Conservation (phyloP, 2,888 invertebrate species). For the Drosophila nr. perissopoda region DNA sequence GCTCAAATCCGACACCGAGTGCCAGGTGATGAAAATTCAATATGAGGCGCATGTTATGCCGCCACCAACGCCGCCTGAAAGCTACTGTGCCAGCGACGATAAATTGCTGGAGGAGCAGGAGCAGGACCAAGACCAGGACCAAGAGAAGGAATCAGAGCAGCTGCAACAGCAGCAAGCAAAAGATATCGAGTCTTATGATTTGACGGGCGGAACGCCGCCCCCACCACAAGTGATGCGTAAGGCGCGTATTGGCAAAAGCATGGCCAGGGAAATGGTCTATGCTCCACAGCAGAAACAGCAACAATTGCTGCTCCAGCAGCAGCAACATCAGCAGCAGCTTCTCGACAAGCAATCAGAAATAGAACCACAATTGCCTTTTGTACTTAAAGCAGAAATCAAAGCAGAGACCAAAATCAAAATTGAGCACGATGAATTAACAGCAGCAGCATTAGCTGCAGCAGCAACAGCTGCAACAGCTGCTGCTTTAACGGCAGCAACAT, state of each 20-base stretch:
- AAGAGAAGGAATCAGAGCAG: conserved; percentile 59
- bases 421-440: conserved; percentile 75
- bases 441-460: conserved; percentile 31
- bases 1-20: conserved; percentile 70
- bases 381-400: conserved; percentile 84
- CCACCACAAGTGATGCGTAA: conserved; percentile 84
- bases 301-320: conserved; percentile 37
- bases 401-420: conserved; percentile 84
- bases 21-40: conserved; percentile 78
- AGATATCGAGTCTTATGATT: conserved; percentile 79
- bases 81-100: conserved; percentile 81
- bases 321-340: conserved; percentile 28
- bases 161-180: conserved; percentile 36
- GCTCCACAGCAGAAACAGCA: conserved; percentile 70
- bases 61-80: conserved; percentile 83
- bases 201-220: conserved; percentile 87
- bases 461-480: conserved; percentile 6
- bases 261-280: conserved; percentile 87
- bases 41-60: conserved; percentile 84
- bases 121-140: conserved; percentile 71
- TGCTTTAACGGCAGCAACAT: conserved; percentile 36
- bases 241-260: conserved; percentile 88
- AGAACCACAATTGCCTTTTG: conserved; percentile 74
- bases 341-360: conserved; percentile 25
- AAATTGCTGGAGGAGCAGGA: conserved; percentile 76